These are phyloP conservation scores for Hydropsyche betteni DNA, from an alignment of 2,888 invertebrate species.

Conservation along the genomic window DNA sequence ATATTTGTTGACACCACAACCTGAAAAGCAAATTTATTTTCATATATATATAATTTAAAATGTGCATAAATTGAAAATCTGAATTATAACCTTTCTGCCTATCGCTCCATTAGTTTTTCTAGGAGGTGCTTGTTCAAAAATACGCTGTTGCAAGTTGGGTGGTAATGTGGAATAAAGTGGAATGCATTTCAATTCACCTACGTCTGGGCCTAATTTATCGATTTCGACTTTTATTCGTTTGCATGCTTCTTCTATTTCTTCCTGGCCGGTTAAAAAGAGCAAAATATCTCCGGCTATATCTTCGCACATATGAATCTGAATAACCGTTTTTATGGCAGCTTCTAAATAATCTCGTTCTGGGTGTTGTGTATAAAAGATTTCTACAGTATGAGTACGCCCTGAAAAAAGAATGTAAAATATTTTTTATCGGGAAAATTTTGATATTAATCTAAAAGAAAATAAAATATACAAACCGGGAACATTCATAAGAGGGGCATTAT, in stretches of 20 bases:
- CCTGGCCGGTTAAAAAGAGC: slow-evolving; percentile 87
- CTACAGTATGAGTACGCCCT: slow-evolving; percentile 90
- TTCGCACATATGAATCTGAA: slow-evolving; percentile 95
- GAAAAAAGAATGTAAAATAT: not conserved
- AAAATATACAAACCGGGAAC: slow-evolving; percentile 74
- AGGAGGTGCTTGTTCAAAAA: slow-evolving; percentile 97
- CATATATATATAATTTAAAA: not conserved
- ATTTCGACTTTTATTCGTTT: slow-evolving; percentile 96
- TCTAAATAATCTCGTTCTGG: slow-evolving; percentile 98
- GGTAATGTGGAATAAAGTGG: slow-evolving; percentile 98
- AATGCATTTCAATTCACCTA: slow-evolving; percentile 97
- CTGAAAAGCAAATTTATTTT: slow-evolving; percentile 29
- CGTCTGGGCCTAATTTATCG: slow-evolving; percentile 95
- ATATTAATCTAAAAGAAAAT: not conserved
- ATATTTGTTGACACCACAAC: slow-evolving; percentile 99
- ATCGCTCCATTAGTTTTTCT: slow-evolving; percentile 88
- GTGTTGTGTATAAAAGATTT: slow-evolving; percentile 99
- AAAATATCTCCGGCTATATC: slow-evolving; percentile 92
- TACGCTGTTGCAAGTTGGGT: slow-evolving; percentile 95
- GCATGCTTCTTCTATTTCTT: slow-evolving; percentile 99
- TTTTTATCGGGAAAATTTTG: too few species aligned
- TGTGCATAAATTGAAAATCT: not conserved
- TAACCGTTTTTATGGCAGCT: slow-evolving; percentile 96
- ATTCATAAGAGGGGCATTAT: slow-evolving; percentile 97
- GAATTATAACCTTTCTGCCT: slow-evolving; percentile 71